These are phyloP conservation scores for Eulemur rufifrons DNA, from an alignment of 2,113 vertebrate species.

Conservation along the genomic window DNA sequence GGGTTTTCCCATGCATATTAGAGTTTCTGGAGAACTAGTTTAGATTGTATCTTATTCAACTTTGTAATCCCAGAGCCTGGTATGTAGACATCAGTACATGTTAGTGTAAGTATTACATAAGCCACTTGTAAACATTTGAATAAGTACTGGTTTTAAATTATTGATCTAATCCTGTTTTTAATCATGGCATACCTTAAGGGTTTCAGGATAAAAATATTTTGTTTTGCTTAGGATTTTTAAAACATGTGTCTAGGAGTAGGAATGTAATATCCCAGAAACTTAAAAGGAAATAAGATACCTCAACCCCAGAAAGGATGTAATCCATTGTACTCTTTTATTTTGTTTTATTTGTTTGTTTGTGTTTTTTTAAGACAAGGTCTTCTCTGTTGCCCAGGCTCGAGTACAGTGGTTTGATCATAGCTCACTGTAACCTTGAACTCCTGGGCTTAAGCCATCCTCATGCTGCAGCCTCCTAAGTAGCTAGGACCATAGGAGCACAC, in stretches of 20 bases:
- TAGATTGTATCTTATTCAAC: background rate
- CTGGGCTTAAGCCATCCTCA: too few relatives aligned
- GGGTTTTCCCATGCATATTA: background rate
- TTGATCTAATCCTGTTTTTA: background rate
- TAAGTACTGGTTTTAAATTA: conserved; percentile 14
- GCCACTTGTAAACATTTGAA: background rate
- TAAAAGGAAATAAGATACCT: background rate
- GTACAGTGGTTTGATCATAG: too few relatives aligned
- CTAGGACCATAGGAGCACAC: too few relatives aligned
- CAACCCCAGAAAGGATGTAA: background rate
- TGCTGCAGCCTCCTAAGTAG: too few relatives aligned
- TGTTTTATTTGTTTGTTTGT: too few relatives aligned
- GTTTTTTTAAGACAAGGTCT: too few relatives aligned
- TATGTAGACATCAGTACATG: background rate
- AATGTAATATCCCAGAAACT: background rate
- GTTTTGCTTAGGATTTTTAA: conserved; percentile 20
- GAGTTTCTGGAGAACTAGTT: background rate
- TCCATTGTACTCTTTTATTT: background rate
- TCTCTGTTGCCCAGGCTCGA: too few relatives aligned
- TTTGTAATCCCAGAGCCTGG: background rate
- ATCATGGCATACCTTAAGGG: background rate
- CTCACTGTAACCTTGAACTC: too few relatives aligned
- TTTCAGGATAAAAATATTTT: conserved; percentile 26
- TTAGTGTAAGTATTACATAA: background rate
- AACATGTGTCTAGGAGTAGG: background rate